A percentile compares a stretch with the other conserved stretches of the same genome.
Evolutionary conservation across 2,113 vertebrate species (phyloP).

Genomic region (Suricata suricatta): DNA sequence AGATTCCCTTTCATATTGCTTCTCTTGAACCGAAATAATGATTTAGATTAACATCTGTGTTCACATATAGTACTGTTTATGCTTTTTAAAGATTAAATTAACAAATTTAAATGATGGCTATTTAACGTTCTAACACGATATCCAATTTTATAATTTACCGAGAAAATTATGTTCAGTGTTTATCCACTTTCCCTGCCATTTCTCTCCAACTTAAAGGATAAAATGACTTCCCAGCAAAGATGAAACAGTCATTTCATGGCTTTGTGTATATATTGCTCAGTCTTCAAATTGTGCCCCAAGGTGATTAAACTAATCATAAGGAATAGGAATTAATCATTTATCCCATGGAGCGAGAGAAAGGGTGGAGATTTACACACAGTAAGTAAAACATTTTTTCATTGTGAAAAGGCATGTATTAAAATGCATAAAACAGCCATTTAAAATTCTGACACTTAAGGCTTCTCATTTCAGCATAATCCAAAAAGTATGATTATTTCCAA

Average conservation of each 20-base stretch:
- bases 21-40: neutral
- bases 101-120: neutral
- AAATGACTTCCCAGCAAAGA: neutral
- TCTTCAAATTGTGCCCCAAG: neutral
- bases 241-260: neutral
- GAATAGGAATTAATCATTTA: neutral
- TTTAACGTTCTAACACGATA: neutral
- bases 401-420: neutral
- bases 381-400: neutral
- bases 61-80: neutral
- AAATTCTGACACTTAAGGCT: neutral
- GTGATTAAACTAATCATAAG: neutral
- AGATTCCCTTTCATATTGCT: neutral
- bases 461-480: neutral
- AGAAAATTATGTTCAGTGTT: neutral
- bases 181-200: neutral
- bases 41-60: neutral
- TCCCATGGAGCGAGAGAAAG: neutral
- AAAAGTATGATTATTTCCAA: neutral
- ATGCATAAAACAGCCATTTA: neutral
- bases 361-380: rapidly evolving
- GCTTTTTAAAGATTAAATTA: constrained; percentile 3
- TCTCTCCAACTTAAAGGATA: neutral
- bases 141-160: neutral
- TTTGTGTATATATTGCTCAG: neutral